A percentile compares a stretch with the other conserved stretches of the same genome.
These are phyloP conservation scores for Microcebus jonahi DNA, from an alignment of 2,113 vertebrate genomes.

Conservation along the genomic window DNA sequence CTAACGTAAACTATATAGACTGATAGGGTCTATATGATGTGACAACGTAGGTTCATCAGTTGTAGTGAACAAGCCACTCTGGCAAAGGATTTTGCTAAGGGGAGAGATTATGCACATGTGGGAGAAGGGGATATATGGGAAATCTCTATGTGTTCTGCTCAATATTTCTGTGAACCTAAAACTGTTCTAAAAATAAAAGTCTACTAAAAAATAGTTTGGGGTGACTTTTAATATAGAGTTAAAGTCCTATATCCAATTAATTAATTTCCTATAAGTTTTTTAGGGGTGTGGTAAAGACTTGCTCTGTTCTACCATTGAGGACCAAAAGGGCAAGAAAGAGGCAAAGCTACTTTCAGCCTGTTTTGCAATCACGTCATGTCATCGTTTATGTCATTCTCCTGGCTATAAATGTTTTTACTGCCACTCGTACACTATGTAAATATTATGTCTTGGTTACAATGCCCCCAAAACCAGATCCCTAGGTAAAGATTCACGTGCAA, in stretches of 20 bases:
- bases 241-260: not conserved
- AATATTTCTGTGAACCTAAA: not conserved
- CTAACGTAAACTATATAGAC: not conserved
- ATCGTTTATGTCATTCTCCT: not conserved
- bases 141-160: not conserved
- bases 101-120: fast-evolving
- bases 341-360: not conserved
- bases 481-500: not conserved
- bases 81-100: not conserved
- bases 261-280: not conserved
- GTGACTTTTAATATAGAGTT: not conserved
- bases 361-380: not conserved
- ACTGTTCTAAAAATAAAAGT: not conserved
- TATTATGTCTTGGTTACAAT: not conserved
- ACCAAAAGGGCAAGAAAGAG: not conserved
- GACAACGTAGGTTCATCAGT: not conserved
- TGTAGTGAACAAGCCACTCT: not conserved
- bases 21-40: not conserved
- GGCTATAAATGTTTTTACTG: not conserved
- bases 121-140: not conserved
- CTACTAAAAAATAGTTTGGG: not conserved
- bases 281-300: not conserved
- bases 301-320: not conserved
- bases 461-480: not conserved
- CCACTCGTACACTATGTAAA: not conserved